phyloP scores from a whole-genome alignment of 1,140 invertebrate species.

The Drosophila micromelanica region DNA sequence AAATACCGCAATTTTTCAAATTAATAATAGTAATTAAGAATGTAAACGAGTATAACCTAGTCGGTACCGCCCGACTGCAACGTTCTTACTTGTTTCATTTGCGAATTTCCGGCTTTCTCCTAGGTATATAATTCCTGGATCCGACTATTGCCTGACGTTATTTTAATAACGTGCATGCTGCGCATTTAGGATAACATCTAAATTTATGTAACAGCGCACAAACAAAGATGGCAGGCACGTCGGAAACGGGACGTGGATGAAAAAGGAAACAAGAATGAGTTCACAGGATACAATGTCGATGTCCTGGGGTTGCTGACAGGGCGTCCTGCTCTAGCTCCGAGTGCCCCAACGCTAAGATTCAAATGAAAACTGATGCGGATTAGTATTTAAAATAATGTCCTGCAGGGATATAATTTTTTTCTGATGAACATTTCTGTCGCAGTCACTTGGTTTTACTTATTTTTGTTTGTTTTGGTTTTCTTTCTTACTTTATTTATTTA shows the following conservation, averaged over 20 bases:
- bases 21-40: no score
- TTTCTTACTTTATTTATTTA: conserved; percentile 66
- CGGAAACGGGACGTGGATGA: conserved; percentile 44
- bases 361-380: conserved; percentile 84
- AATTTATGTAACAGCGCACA: conserved; percentile 81
- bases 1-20: no score
- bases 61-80: no score
- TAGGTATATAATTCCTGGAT: conserved; percentile 25
- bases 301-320: conserved; percentile 58
- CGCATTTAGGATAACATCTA: conserved; percentile 83
- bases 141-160: conserved; percentile 47
- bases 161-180: conserved; percentile 83
- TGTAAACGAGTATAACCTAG: no score
- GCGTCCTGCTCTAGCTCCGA: conserved; percentile 2
- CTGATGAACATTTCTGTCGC: conserved; percentile 42
- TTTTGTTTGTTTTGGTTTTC: conserved; percentile 43
- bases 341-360: conserved; percentile 53
- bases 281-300: conserved; percentile 38
- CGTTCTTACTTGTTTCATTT: conserved; percentile 51
- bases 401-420: conserved; percentile 83
- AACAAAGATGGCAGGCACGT: conserved; percentile 75
- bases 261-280: conserved; percentile 1
- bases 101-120: conserved; percentile 36
- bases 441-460: conserved; percentile 45
- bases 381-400: conserved; percentile 84